Percentiles rank a stretch among this genome's conserved stretches.
These are phyloP conservation scores for Oeneis ivallda DNA, from an alignment of 2,888 invertebrate species.

Conservation along the genomic window DNA sequence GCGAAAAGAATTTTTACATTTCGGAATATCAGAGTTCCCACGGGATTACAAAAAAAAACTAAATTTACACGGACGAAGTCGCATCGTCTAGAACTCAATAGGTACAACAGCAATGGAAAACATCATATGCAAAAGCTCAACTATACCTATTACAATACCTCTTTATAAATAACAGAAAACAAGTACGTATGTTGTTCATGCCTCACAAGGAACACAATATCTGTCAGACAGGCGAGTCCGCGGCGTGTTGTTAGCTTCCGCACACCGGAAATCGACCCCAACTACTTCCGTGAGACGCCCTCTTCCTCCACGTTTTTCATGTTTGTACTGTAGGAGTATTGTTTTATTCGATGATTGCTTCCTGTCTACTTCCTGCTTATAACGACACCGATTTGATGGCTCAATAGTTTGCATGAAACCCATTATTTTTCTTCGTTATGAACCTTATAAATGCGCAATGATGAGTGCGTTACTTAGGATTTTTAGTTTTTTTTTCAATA, in stretches of 20 bases:
- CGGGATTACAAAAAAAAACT: too few relatives aligned
- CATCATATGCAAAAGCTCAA: background rate
- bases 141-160: too few relatives aligned
- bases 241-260: slow-evolving; percentile 68
- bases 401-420: slow-evolving; percentile 9
- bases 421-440: background rate
- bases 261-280: slow-evolving; percentile 64
- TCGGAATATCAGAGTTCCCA: too few relatives aligned
- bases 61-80: too few relatives aligned
- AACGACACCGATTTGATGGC: slow-evolving; percentile 33
- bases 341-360: slow-evolving; percentile 40
- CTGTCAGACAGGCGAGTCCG: slow-evolving; percentile 37
- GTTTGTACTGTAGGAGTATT: slow-evolving; percentile 22
- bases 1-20: too few relatives aligned
- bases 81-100: background rate
- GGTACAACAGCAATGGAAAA: too few relatives aligned
- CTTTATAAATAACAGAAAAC: background rate
- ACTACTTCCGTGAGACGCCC: slow-evolving; percentile 37
- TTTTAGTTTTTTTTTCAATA: too few relatives aligned
- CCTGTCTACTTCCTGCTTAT: slow-evolving; percentile 42
- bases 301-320: slow-evolving; percentile 21
- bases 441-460: background rate
- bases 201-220: slow-evolving; percentile 33
- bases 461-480: background rate
- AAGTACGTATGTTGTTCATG: background rate